Evolutionary conservation across 2,113 vertebrate species (phyloP), one percentile per base, ranked within the genome.

Genomic region (Chlorodrepanis virens): DNA sequence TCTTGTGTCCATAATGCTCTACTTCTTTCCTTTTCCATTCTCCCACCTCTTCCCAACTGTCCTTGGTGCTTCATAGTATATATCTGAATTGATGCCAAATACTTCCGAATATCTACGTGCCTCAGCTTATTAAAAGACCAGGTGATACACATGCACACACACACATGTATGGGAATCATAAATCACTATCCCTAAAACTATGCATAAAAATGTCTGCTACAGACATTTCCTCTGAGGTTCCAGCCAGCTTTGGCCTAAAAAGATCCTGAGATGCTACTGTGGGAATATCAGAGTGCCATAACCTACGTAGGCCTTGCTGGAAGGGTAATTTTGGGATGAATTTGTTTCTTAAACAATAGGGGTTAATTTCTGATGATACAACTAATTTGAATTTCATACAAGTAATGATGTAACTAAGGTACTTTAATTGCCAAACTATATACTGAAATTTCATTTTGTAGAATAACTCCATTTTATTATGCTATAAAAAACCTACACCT

Each of bases 401-500:
- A 76, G 3, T 53, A 31, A 28, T 39, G 4, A n/a, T 63, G 11
- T 33, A 81, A 84, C 6, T 63, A 52, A 56, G 37, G 22, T 52
- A 33, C 2, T 33, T 87, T 49, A 35, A 11, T 44, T 53, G 22
- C 10, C 74, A 70, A 80, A 81, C 11, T 47, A 3, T 40, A 64
- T 23, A 33, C 12, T 72, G 6, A 5, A 50, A 54, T 69, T 87
- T 81, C 2, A 19, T 87, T 57, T 63, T 54, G 8, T 84, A 14
- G 25, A 63, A 54, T 63, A 28, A 9, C 50, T 47, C 21, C 12
- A 53, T 24, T 17, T 24, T 53, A 40, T 31, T 47, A 31, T 10
- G 16, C 6, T 14, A 33, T n/a, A 14, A 40, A 40, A 12, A 0
- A 0, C 5, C 11, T 28, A 4, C 0, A 3, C 13, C 1, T 35